Conservation (phyloP, 2,113 vertebrate genomes). For the Apus apus region DNA sequence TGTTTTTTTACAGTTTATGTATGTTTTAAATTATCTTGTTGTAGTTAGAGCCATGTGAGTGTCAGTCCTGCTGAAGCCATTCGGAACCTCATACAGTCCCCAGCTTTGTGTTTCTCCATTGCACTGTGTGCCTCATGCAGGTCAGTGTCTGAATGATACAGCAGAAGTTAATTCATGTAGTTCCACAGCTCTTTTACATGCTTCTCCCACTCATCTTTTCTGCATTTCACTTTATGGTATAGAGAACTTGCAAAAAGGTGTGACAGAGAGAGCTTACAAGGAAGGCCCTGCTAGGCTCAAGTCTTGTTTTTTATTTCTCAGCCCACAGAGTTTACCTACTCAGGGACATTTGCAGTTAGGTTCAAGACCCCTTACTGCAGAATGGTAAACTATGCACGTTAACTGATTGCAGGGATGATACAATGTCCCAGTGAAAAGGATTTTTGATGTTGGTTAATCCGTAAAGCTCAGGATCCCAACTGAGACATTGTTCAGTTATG, state of each 20-base stretch:
- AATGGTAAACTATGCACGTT: not conserved
- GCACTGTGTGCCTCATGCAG: not conserved
- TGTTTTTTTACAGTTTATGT: not conserved
- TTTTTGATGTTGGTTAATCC: not conserved
- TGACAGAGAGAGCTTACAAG: not conserved
- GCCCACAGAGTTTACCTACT: not conserved
- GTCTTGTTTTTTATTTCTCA: not conserved
- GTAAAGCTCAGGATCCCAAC: not conserved
- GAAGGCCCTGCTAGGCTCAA: not conserved
- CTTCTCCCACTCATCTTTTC: not conserved
- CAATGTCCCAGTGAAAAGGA: not conserved
- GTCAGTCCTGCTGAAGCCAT: not conserved
- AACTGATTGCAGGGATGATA: not conserved
- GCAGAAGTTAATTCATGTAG: not conserved
- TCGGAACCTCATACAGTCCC: not conserved
- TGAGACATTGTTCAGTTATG: not conserved
- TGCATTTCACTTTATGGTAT: not conserved
- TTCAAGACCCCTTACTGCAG: not conserved
- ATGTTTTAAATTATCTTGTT: not conserved
- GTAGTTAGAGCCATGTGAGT: not conserved
- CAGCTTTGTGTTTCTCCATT: not conserved
- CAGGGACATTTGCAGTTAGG: not conserved
- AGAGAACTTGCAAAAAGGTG: not conserved
- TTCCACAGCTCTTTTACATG: not conserved
- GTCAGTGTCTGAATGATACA: not conserved